These are phyloP conservation scores for Trachythela sp. DNA, from an alignment of 64 coral and sea anemone genomes.

Conservation along the genomic window DNA sequence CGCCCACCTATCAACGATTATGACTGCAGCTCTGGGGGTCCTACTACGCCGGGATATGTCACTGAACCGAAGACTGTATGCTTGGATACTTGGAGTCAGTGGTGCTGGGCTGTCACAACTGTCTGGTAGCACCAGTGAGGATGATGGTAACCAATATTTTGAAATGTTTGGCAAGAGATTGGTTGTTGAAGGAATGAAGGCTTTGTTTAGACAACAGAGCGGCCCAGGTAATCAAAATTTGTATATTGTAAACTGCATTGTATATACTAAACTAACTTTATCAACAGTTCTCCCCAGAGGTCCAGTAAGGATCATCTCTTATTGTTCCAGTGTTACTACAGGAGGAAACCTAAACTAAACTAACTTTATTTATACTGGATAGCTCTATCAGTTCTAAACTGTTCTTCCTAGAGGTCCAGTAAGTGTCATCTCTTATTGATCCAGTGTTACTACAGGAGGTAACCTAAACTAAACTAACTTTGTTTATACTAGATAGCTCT, in stretches of 20 bases:
- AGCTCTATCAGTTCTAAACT: too few relatives aligned
- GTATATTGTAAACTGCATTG: not conserved
- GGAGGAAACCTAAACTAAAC: too few relatives aligned
- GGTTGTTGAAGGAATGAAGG: constrained; percentile 60
- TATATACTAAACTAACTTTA: too few relatives aligned
- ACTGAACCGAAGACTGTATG: constrained; percentile 78
- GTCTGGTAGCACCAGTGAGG: constrained; percentile 11
- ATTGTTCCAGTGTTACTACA: too few relatives aligned
- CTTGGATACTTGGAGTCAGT: constrained; percentile 66
- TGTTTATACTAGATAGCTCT: too few relatives aligned
- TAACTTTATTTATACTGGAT: too few relatives aligned
- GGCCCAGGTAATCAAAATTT: not conserved
- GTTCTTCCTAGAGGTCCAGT: too few relatives aligned
- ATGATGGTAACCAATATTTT: constrained; percentile 51
- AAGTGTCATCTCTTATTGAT: too few relatives aligned
- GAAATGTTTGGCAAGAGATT: constrained; percentile 39
- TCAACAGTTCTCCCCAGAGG: too few relatives aligned
- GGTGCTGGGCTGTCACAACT: not conserved
- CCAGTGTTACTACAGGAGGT: too few relatives aligned
- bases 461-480: too few relatives aligned
- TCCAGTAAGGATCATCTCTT: too few relatives aligned
- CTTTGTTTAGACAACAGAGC: not conserved
- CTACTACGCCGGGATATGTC: constrained; percentile 87
- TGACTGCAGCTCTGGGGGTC: constrained; percentile 55
- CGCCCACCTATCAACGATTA: constrained; percentile 47